Conservation (phyloP, 2,797 vertebrate genomes). For the Dicrostonyx torquatus region DNA sequence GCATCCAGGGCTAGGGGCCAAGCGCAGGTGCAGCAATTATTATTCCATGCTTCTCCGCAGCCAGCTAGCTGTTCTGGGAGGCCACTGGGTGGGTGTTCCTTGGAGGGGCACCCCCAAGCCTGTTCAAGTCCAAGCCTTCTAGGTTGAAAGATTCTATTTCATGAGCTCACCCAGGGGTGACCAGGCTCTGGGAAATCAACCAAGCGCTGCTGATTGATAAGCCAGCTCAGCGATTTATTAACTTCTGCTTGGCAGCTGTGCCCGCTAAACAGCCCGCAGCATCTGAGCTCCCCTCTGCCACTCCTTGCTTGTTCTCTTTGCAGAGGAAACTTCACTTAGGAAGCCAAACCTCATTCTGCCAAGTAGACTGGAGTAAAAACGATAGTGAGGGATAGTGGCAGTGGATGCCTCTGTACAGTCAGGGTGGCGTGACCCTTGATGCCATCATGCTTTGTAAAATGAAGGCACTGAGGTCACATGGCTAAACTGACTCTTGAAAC, state of each 20-base stretch:
- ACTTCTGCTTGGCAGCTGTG: slow-evolving; percentile 63
- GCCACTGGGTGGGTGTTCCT: neutral
- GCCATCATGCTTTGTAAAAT: neutral
- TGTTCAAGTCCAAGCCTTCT: slow-evolving; percentile 52
- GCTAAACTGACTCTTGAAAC: neutral
- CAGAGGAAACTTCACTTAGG: slow-evolving; percentile 5
- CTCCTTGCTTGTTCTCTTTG: neutral
- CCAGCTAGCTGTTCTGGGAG: slow-evolving; percentile 29
- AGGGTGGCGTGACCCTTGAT: neutral
- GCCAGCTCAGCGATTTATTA: slow-evolving; percentile 74
- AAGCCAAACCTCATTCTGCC: neutral
- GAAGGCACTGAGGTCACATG: neutral
- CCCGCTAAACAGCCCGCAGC: slow-evolving; percentile 23
- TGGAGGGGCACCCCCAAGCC: neutral
- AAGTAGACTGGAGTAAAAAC: neutral
- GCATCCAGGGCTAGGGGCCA: neutral
- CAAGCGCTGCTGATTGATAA: slow-evolving; percentile 72
- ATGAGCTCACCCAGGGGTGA: slow-evolving; percentile 77
- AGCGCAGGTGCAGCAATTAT: neutral
- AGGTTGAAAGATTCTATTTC: slow-evolving; percentile 74
- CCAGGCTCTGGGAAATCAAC: slow-evolving; percentile 72
- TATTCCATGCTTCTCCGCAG: slow-evolving; percentile 8
- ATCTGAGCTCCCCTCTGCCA: neutral
- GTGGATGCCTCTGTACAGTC: neutral
- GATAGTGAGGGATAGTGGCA: neutral